phyloP scores from a whole-genome alignment of 2,888 invertebrate species.

The Halocaridina rubra region DNA sequence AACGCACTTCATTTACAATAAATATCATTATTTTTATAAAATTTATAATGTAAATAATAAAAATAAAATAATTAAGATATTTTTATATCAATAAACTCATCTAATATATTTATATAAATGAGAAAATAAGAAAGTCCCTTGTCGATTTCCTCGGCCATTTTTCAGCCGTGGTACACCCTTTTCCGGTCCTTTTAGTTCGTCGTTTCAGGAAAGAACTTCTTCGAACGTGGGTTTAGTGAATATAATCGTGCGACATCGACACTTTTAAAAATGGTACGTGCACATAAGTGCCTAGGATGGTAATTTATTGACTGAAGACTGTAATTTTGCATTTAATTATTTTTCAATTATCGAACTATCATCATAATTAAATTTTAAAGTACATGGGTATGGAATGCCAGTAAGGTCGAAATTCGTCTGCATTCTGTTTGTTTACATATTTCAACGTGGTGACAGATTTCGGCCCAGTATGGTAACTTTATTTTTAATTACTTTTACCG shows the following conservation, averaged over 20 bases:
- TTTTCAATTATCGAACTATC: not conserved
- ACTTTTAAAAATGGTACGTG: conserved; percentile 35
- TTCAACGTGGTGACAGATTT: conserved; percentile 35
- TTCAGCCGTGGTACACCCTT: conserved; percentile 25
- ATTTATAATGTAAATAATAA: not conserved
- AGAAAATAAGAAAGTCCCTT: not conserved
- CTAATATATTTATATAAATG: not conserved
- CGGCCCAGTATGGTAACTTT: no score
- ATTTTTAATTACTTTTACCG: no score
- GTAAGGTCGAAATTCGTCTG: conserved; percentile 47
- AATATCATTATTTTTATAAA: not conserved
- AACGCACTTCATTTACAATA: not conserved
- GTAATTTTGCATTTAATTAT: not conserved
- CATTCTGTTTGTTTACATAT: conserved; percentile 43
- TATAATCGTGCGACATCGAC: conserved; percentile 22
- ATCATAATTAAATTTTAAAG: not conserved
- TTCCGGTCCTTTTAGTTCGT: conserved; percentile 30
- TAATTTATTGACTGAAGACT: not conserved
- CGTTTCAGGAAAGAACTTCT: not conserved
- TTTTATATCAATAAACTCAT: not conserved
- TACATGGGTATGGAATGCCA: not conserved
- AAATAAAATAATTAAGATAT: not conserved
- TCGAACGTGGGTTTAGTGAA: not conserved
- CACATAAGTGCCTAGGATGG: not conserved
- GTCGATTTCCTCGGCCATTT: not conserved